Evolutionary conservation across 1,140 invertebrate species (phyloP), one percentile per base, ranked within the genome.

Genomic region (Orchestia grillus): DNA sequence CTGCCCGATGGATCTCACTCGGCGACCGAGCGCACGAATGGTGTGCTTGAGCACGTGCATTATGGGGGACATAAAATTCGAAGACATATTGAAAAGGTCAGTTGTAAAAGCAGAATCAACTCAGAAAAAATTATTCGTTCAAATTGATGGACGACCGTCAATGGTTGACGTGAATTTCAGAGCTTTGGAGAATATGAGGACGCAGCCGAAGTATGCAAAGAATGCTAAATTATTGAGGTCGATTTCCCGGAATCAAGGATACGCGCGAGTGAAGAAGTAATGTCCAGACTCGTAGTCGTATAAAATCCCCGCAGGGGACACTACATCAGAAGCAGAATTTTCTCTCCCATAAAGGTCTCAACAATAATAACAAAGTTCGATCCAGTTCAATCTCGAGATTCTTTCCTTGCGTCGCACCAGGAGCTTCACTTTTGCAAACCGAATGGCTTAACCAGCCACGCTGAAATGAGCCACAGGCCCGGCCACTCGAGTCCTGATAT

Each of bases 401-500:
- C 62, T 77, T 77, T 36, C 36, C 62, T 19, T 8, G 28, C 15
- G 62, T 77, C 28, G 62, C 62, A 42, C 42, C 6, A 41, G 88
- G 88, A 90, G 88, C 88, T 42, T 90, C 88, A 42, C 43, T 90
- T 90, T 53, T 44, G 42, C 43, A 42, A 45, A 94, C 92, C 92
- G 40, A 44, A 28, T 94, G 43, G 44, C 15, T 40, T 44, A 94
- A 94, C 6, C 40, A 44, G 43, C 44, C 28, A 94, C 8, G 44
- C 6, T 94, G 43, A 45, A 94, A 94, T 94, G 92, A 45, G 92
- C 41, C 92, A 94, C 41, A 6, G n/a, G n/a, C n/a, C n/a, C 8
- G 92, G 43, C 92, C 41, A 44, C 92, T 47, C 43, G 44, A 28
- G 88, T 90, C 92, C 40, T 94, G 11, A 94, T 94, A 94, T 94